Evolutionary conservation across 2,797 vertebrate genomes (phyloP), one percentile per base, ranked within the genome.

Genomic region (Mionectes olivaceus): DNA sequence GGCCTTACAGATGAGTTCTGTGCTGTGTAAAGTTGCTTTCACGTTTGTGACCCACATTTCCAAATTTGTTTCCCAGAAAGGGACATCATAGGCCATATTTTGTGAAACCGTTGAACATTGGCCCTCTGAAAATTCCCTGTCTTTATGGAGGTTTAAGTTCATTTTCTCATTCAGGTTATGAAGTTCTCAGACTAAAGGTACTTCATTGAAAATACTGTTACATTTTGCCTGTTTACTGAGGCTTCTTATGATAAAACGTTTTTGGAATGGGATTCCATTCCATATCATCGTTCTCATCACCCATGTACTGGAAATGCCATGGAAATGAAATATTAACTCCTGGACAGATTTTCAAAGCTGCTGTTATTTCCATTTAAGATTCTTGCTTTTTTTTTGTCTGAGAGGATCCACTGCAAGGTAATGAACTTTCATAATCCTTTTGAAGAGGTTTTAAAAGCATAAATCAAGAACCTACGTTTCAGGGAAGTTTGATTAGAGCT

Each of bases 261-360:
- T 76, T 67, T 79, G 59, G 47, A 91, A 60, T 79, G 52, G 74
- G 46, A 55, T 86, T 47, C 30, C 83, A 37, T 41, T 41, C 41
- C 41, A 11, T 53, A n/a, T 69, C 44, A 61, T 63, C 27, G 21
- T 89, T 88, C 55, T 87, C 55, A 82, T 87, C 55, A 60, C 21
- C 28, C 28, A 14, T 56, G 43, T 56, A 18, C 61, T 93, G 60
- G 35, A 61, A 61, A 37, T 68, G 53, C 39, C 44, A 21, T 63
- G 63, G 74, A 92, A 95, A 79, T 83, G 28, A 93, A 79, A 90
- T 89, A 88, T 61, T 90, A 83, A 92, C 27, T 90, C 76, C 41
- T 84, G 78, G 57, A n/a, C 67, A 82, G 64, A 74, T 95, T 89
- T 93, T 94, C 55, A 95, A 93, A 93, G 44, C 13, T 13, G 16